Base-by-base conservation (phyloP, 2,113 vertebrate species). In the Mus musculus region DNA sequence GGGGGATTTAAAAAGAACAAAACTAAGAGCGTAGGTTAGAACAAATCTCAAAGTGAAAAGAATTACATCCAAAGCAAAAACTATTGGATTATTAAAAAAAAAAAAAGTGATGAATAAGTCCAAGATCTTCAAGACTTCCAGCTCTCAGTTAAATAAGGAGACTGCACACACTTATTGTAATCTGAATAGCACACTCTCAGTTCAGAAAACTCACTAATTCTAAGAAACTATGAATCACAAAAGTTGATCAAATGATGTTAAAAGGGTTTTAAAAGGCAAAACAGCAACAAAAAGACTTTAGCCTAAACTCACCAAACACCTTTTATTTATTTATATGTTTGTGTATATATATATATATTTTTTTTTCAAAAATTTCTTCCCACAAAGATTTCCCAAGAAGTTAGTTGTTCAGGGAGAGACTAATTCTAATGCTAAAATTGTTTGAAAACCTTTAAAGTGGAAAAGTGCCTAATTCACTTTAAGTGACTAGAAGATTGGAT, bases 21-120 rank as follows among this genome's bases (percentile, higher is more conserved):
- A 69, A 61, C 22, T 63, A 67, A 56, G 78, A 61, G 14, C 24
- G 69, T 26, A 24, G 22, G 49, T 84, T 52, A 65, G 30, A 94
- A 75, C 82, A 90, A 92, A 42, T 42, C 24, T 73, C 69, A 77
- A 75, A 92, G 54, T 91, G 80, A 89, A 96, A 90, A 95, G 61
- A 91, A 87, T 69, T 33, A 75, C 30, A 75, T 93, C 72, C n/a
- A 11, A 19, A 81, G 76, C 11, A 76, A 19, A 59, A 69, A 88
- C 30, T 63, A 76, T 7, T 75, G 7, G 24, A 71, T 49, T 36
- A 5, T 28, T 26, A 1, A 14, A 14, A 67, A 67, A 67, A 28
- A 42, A 17, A 1, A 19, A 59, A 49, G 49, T 12, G 6, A 88
- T 39, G 61, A 67, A 75, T 54, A 90, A 88, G 67, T 33, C 39